Base-by-base conservation (phyloP, 2,888 invertebrate species). In the Campoletis raptor region DNA sequence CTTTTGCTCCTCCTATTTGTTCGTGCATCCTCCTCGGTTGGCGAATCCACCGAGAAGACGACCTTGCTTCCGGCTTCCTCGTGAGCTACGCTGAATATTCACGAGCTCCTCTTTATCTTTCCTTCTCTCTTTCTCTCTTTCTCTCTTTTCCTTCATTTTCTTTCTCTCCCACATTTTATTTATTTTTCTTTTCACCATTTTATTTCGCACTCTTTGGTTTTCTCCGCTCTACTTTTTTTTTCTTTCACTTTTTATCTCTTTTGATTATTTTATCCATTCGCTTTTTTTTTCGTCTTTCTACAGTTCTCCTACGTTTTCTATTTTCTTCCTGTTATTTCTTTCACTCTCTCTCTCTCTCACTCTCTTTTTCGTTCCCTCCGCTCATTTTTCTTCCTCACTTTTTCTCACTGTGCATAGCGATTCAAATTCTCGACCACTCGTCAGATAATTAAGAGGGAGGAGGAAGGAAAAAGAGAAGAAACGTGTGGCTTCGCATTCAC, bases 1-100 rank as follows among this genome's bases (percentile, higher is more conserved):
- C 73, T 64, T 36, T 45, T 45, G 85, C 61, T 79, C 79, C 80
- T 78, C 79, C n/a, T 48, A 9, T 21, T 45, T 45, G 69, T 24
- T 69, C 45, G 24, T 48, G 45, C 24, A 48, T 69, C 85, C 67
- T 73, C 57, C 36, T 45, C 69, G 42, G 18, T 40, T 36, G n/a
- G 15, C 24, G 67, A 57, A n/a, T 37, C 80, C 36, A 18, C 70
- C 72, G n/a, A n/a, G n/a, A 72, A 74, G 83, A 87, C 86, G 88
- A 86, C 85, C 88, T 89, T 88, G 86, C 88, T 87, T 87, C 88
- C 89, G 86, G 87, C 86, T 89, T 90, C 85, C 88, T 89, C 87
- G 88, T n/a, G n/a, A 73, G 83, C 66, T 87, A n/a, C 74, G 81
- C 86, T 88, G 89, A 90, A 90, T 90, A 89, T 89, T 90, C 88